Base-by-base conservation (phyloP, 2,113 vertebrate species). In the Upupa epops region DNA sequence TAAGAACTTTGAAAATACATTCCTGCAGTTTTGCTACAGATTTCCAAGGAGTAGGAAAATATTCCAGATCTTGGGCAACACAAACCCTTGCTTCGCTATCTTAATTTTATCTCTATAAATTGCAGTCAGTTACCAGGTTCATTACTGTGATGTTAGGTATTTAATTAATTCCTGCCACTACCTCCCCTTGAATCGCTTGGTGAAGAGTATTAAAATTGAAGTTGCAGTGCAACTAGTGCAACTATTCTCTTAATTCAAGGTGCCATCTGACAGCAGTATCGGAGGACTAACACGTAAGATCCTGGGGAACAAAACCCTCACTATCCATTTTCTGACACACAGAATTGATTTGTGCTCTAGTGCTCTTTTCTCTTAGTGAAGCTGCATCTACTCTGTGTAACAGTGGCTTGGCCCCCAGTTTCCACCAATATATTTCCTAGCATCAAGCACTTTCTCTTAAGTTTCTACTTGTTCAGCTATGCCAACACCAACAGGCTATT, bases 271-370 rank as follows among this genome's bases (percentile, higher is more conserved):
- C 11, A 68, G 31, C 61, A 70, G 59, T 61, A 61, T 69, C 28
- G 69, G 37, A 89, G 31, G 34, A 42, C 17, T 84, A 51, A 87
- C 3, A 3, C 3, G 64, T 29, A 84, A 6, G 37, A 82, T 59
- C 13, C 55, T 32, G 17, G 40, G 17, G 40, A 37, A 72, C 65
- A 69, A 49, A 68, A 3, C 70, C 3, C 0, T 0, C n/a, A 61
- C 5, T 24, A 59, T 28, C 12, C 36, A 52, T 56, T 77, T 94
- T 88, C 18, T 58, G 63, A 65, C 14, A 29, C 9, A 45, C 17
- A n/a, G 19, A 49, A 74, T 85, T 89, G 70, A 46, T 73, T 92
- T 70, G 11, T 32, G 36, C 14, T 51, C 69, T 45, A 17, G 29
- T n/a, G 18, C 8, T 70, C 55, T 72, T 63, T 84, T 59, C 5